A percentile compares a stretch with the other conserved stretches of the same genome.
Evolutionary conservation across 2,888 invertebrate genomes (phyloP).

Genomic region (Harmothoe impar): DNA sequence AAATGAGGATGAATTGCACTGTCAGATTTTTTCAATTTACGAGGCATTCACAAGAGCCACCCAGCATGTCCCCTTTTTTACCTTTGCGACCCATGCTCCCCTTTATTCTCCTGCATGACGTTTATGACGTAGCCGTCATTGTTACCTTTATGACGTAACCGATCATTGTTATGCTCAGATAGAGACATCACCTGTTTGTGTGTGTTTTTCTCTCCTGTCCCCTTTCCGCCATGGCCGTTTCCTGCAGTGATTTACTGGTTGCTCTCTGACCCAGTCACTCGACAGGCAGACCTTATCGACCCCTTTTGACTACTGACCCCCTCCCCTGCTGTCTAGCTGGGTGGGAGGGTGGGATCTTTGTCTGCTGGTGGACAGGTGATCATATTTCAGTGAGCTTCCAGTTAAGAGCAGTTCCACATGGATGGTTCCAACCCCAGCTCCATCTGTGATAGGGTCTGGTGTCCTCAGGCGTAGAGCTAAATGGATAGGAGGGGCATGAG

Average conservation of each 20-base stretch:
- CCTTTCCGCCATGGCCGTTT: not conserved
- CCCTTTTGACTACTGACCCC: not conserved
- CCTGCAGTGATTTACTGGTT: not conserved
- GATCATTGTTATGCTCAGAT: conserved; percentile 18
- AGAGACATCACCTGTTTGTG: not conserved
- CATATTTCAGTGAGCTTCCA: conserved; percentile 10
- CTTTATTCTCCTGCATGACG: not conserved
- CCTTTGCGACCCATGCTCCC: too few relatives aligned
- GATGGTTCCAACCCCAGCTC: not conserved
- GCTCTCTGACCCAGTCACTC: not conserved
- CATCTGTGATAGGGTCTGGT: conserved; percentile 13
- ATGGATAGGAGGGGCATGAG: not conserved
- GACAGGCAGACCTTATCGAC: not conserved
- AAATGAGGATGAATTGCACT: not conserved
- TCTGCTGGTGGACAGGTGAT: conserved; percentile 22
- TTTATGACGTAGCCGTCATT: conserved; percentile 2
- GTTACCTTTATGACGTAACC: conserved; percentile 9
- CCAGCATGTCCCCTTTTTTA: not conserved
- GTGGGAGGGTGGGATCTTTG: conserved; percentile 17
- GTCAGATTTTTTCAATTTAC: not conserved
- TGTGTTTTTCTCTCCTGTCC: not conserved
- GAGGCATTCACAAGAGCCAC: not conserved
- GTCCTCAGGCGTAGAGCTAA: not conserved
- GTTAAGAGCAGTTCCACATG: conserved; percentile 27
- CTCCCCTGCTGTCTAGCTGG: not conserved